Evolutionary conservation across 2,888 invertebrate species (phyloP).

Genomic region (Andrena chrysosceles): DNA sequence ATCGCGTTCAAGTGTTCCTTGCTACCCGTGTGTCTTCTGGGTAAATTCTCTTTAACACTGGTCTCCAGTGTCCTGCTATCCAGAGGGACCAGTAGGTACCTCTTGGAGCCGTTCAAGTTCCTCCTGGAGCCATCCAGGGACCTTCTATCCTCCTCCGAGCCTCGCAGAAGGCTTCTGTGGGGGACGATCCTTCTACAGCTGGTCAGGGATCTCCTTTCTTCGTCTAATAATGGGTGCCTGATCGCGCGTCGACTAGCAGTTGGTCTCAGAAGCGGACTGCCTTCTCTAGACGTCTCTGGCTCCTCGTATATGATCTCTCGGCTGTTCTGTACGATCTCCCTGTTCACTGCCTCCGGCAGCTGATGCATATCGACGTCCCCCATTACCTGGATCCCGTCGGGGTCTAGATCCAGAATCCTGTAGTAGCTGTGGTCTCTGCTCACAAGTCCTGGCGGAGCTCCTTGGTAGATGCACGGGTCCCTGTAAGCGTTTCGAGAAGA

Average conservation of each 20-base stretch:
- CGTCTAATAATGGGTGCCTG: constrained; percentile 59
- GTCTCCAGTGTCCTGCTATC: constrained; percentile 67
- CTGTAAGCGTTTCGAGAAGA: constrained; percentile 61
- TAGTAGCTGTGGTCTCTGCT: constrained; percentile 49
- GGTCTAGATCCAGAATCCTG: constrained; percentile 73
- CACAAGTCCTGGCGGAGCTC: neutral
- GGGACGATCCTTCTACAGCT: constrained; percentile 59
- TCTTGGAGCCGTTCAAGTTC: constrained; percentile 72
- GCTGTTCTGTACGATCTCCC: constrained; percentile 77
- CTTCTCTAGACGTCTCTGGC: constrained; percentile 59
- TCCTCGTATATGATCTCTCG: constrained; percentile 77
- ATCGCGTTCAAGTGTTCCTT: constrained; percentile 84
- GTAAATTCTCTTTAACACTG: constrained; percentile 66
- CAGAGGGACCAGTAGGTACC: constrained; percentile 70
- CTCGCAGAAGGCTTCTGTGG: constrained; percentile 38
- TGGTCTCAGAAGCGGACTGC: constrained; percentile 47
- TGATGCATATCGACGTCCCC: constrained; percentile 75
- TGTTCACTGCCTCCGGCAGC: constrained; percentile 77
- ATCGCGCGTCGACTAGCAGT: constrained; percentile 36
- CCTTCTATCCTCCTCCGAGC: constrained; percentile 72
- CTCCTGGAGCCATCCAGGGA: constrained; percentile 72
- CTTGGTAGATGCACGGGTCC: constrained; percentile 53
- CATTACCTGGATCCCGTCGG: constrained; percentile 78
- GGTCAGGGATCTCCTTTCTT: constrained; percentile 63
- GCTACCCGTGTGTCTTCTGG: constrained; percentile 73